Conservation (phyloP, 2,113 vertebrate genomes). For the Odocoileus hemionus region DNA sequence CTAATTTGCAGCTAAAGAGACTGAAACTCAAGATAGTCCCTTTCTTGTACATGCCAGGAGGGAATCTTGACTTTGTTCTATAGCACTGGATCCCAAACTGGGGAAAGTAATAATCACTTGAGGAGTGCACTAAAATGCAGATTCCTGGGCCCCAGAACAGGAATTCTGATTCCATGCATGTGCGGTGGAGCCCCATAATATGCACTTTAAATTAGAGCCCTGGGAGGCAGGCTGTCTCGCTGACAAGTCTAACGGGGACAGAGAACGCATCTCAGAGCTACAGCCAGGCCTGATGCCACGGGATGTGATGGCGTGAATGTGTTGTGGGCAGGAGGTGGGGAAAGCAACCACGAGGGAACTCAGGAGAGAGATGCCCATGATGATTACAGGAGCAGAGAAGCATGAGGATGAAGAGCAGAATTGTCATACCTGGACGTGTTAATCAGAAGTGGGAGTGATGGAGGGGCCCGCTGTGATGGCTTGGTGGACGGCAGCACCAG, state of each 20-base stretch:
- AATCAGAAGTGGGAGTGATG: not conserved
- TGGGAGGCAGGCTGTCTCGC: not conserved
- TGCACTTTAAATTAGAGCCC: not conserved
- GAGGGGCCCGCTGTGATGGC: rapidly evolving
- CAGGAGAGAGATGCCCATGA: not conserved
- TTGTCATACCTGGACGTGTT: not conserved
- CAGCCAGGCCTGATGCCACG: not conserved
- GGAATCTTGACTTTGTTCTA: not conserved
- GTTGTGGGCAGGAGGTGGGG: too few relatives aligned
- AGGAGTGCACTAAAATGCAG: not conserved
- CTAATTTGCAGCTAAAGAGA: not conserved
- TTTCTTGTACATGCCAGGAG: too few relatives aligned
- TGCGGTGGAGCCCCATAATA: rapidly evolving
- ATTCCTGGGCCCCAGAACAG: not conserved
- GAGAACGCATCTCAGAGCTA: not conserved
- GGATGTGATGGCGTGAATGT: rapidly evolving
- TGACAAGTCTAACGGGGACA: not conserved
- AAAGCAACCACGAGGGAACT: not conserved
- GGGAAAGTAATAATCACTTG: not conserved
- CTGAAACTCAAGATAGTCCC: not conserved
- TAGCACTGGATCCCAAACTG: not conserved
- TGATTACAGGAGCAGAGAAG: rapidly evolving
- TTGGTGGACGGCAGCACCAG: not conserved
- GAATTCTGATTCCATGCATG: not conserved
- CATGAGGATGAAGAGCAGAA: not conserved